These are phyloP conservation scores for Cherax destructor DNA, from an alignment of 1,140 invertebrate species.

Conservation along the genomic window DNA sequence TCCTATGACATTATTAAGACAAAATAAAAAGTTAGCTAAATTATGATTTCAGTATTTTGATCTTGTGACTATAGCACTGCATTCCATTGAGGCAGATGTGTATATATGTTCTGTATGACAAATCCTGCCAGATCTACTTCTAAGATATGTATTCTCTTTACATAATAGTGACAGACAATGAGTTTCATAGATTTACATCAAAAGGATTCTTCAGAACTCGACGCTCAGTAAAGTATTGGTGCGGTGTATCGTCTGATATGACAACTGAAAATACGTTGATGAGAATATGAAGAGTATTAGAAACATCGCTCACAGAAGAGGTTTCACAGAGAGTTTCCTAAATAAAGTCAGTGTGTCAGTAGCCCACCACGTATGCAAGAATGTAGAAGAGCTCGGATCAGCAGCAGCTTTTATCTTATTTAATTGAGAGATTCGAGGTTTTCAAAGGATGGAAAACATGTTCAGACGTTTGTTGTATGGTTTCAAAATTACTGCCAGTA, in stretches of 20 bases:
- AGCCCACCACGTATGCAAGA: too few species aligned
- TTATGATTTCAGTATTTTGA: constrained; percentile 6
- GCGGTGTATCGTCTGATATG: constrained; percentile 34
- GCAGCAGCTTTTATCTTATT: constrained; percentile 4
- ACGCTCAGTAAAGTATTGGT: constrained; percentile 22
- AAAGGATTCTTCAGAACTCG: background rate
- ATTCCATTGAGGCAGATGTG: constrained; percentile 35
- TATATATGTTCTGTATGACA: background rate
- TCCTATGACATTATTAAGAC: background rate
- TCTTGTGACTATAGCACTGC: constrained; percentile 31
- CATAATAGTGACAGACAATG: background rate
- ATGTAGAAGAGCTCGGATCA: background rate
- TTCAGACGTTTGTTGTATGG: constrained; percentile 20
- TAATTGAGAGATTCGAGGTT: constrained; percentile 12
- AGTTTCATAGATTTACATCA: constrained; percentile 19
- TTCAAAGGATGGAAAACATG: background rate
- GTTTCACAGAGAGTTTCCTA: constrained; percentile 16
- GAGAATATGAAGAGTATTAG: constrained; percentile 27
- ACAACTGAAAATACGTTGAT: background rate
- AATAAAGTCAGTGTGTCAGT: constrained; percentile 4
- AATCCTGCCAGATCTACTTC: constrained; percentile 16
- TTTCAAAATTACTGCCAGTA: background rate
- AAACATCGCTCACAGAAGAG: constrained; percentile 30
- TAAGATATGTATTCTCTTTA: constrained; percentile 20
- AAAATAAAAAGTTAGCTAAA: constrained; percentile 15